Conservation (phyloP, 2,113 vertebrate genomes). For the Heloderma charlesbogerti region DNA sequence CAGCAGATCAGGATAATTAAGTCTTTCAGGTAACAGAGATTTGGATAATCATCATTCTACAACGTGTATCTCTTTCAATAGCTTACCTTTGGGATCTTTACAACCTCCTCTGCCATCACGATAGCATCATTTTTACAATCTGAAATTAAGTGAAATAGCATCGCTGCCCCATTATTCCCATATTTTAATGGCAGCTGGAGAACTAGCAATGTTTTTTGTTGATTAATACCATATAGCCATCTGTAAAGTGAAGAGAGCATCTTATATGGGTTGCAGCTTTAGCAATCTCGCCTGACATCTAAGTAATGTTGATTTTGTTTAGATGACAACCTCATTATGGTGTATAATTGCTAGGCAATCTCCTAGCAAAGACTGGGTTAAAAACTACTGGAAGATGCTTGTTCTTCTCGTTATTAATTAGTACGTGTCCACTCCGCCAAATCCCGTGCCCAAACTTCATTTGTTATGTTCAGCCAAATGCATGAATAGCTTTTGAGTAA, state of each 20-base stretch:
- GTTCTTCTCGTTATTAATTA: conserved; percentile 87
- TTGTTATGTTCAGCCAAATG: conserved; percentile 88
- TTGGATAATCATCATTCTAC: background rate
- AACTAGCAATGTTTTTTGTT: conserved; percentile 23
- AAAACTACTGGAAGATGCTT: conserved; percentile 82
- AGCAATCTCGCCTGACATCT: conserved; percentile 70
- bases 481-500: conserved; percentile 88
- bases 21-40: background rate
- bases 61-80: background rate
- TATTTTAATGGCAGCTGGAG: conserved; percentile 56
- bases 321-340: conserved; percentile 81
- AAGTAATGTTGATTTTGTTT: conserved; percentile 77
- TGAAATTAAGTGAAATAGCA: conserved; percentile 26
- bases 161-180: background rate
- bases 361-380: conserved; percentile 84
- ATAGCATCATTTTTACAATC: background rate
- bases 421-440: conserved; percentile 86
- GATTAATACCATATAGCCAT: conserved; percentile 40
- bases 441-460: conserved; percentile 87
- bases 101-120: conserved; percentile 21
- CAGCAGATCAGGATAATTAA: background rate
- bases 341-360: conserved; percentile 78
- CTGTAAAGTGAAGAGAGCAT: conserved; percentile 49
- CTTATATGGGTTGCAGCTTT: conserved; percentile 57
- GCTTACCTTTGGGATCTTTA: conserved; percentile 2